phyloP scores from a whole-genome alignment of 1,140 invertebrate species.

The Asobara japonica region DNA sequence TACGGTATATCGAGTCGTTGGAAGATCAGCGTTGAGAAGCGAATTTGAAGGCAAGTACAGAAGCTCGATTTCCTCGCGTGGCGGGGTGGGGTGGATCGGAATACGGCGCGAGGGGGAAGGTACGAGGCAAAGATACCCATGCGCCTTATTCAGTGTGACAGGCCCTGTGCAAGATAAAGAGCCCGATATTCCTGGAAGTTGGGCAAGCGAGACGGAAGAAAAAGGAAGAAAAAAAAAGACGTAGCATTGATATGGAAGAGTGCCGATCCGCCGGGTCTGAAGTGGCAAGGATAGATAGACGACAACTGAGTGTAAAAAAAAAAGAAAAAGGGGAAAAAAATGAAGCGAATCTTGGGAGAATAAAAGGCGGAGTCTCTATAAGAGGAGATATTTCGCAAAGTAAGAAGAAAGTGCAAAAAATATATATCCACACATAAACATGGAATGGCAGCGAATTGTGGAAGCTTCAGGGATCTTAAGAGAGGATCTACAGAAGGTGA shows the following conservation, averaged over 20 bases:
- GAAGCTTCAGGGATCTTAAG: background rate
- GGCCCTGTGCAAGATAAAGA: slow-evolving; percentile 4
- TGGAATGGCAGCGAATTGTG: background rate
- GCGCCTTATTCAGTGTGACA: slow-evolving; percentile 24
- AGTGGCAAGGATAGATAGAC: background rate
- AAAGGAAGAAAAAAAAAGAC: slow-evolving; percentile 18
- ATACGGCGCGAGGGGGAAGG: background rate
- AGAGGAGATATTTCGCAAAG: slow-evolving; percentile 1
- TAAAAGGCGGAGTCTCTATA: background rate
- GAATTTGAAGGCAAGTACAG: slow-evolving; percentile 30
- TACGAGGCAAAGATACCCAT: slow-evolving; percentile 33
- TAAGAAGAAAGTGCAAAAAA: slow-evolving; percentile 2
- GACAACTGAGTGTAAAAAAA: slow-evolving; percentile 1
- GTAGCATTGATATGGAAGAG: slow-evolving; percentile 7
- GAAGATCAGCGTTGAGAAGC: slow-evolving; percentile 33
- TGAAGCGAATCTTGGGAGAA: background rate
- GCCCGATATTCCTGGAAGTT: background rate
- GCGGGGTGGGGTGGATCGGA: background rate
- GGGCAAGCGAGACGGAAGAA: slow-evolving; percentile 20
- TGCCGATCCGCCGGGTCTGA: background rate
- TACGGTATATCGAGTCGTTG: slow-evolving; percentile 29
- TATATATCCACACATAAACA: background rate
- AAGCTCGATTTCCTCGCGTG: slow-evolving; percentile 24
- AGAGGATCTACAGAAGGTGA: background rate
- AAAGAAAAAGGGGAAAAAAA: background rate